Percentiles rank a stretch among this genome's conserved stretches.
Conservation (phyloP, 2,888 invertebrate genomes). For the Ochropleura plecta region DNA sequence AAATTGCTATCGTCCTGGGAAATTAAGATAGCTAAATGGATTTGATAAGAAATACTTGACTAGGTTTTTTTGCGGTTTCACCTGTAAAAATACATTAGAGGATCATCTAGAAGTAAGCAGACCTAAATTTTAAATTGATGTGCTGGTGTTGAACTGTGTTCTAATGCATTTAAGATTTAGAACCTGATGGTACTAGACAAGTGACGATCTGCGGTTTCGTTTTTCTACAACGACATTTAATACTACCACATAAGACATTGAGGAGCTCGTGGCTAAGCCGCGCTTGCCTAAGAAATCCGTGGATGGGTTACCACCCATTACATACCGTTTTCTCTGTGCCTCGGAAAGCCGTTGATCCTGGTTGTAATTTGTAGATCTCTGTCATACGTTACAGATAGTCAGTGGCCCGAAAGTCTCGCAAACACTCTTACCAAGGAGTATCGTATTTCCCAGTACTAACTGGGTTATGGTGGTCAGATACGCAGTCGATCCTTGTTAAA, state of each 20-base stretch:
- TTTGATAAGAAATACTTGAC: slow-evolving; percentile 47
- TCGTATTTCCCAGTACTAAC: too few species aligned
- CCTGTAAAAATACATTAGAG: background rate
- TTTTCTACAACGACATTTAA: background rate
- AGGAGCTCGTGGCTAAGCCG: too few species aligned
- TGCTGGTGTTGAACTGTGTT: background rate
- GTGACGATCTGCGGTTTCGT: background rate
- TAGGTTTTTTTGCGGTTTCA: background rate
- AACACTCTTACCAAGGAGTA: too few species aligned
- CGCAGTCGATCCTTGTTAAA: too few species aligned
- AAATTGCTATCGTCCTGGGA: slow-evolving; percentile 45
- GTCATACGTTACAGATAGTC: too few species aligned
- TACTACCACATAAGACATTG: background rate
- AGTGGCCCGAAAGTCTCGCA: too few species aligned
- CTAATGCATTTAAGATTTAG: background rate
- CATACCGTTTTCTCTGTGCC: too few species aligned
- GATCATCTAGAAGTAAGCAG: background rate
- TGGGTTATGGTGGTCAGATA: too few species aligned
- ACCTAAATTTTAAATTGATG: background rate
- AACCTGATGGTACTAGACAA: background rate
- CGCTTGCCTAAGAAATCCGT: too few species aligned
- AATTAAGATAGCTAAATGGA: slow-evolving; percentile 51
- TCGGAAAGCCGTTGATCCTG: too few species aligned
- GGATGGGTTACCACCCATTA: too few species aligned
- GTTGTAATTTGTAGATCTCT: too few species aligned